Conservation (phyloP, 23 tunicate species). For the Styela clava region DNA sequence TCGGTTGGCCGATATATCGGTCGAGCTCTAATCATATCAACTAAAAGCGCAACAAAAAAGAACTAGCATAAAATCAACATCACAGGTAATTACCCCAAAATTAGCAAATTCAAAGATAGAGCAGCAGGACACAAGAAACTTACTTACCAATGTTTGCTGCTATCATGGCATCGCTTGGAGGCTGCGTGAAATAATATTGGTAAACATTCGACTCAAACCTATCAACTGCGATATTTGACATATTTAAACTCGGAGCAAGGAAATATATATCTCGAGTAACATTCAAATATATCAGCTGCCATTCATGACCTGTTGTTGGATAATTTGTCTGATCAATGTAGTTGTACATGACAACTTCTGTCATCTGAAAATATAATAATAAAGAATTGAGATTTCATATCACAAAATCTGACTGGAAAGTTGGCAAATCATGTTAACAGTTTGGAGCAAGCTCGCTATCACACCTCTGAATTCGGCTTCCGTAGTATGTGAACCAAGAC, state of each 20-base stretch:
- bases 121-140: no score
- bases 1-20: no score
- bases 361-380: not conserved
- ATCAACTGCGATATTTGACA: not conserved
- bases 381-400: not conserved
- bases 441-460: no score
- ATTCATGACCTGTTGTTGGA: constrained; percentile 3
- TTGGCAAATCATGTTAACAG: no score
- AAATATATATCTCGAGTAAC: not conserved
- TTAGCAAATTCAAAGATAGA: no score
- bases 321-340: constrained; percentile 10
- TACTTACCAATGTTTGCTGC: not conserved
- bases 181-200: not conserved
- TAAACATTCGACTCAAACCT: not conserved
- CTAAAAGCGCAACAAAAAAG: no score
- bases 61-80: no score
- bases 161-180: constrained; percentile 2
- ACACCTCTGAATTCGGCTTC: no score
- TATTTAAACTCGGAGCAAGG: constrained; percentile 6
- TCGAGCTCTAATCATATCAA: no score
- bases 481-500: no score
- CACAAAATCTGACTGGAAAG: no score
- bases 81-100: no score
- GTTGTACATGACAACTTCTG: constrained; percentile 11
- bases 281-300: not conserved